These are phyloP conservation scores for Balanococcus diminutus DNA, from an alignment of 2,888 invertebrate species.

Conservation along the genomic window DNA sequence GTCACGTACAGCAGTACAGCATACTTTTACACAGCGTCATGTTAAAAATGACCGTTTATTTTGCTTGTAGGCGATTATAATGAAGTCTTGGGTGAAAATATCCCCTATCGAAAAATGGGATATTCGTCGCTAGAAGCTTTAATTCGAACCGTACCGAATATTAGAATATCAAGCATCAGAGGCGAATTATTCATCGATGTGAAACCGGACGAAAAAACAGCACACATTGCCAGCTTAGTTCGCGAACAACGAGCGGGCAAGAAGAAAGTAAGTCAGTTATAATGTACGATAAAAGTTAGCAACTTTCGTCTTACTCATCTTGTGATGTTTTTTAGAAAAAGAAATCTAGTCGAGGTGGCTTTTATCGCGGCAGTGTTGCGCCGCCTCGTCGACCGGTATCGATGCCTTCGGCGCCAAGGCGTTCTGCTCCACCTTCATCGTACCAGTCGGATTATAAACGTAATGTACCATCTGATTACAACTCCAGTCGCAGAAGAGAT, in stretches of 20 bases:
- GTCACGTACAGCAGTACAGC: background rate
- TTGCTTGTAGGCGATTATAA: slow-evolving; percentile 37
- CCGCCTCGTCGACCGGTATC: background rate
- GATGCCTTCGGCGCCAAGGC: background rate
- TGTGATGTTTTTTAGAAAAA: background rate
- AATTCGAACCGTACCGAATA: background rate
- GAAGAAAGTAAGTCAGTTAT: slow-evolving; percentile 34
- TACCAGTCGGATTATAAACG: background rate
- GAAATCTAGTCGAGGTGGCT: background rate
- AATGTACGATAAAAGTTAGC: background rate
- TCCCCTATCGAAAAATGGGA: background rate
- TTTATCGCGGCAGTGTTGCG: background rate
- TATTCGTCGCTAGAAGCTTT: background rate
- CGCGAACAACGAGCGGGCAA: background rate
- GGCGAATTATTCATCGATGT: slow-evolving; percentile 18
- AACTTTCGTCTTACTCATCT: background rate
- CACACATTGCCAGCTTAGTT: slow-evolving; percentile 41
- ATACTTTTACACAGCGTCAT: background rate
- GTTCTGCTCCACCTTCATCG: background rate
- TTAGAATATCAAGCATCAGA: background rate
- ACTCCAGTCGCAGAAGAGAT: background rate
- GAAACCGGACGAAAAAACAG: slow-evolving; percentile 33
- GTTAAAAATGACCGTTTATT: background rate
- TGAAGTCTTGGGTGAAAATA: background rate
- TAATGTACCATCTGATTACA: no score